Percentiles rank a stretch among this genome's conserved stretches.
Evolutionary conservation across 2,797 vertebrate genomes (phyloP).

Genomic region (Sebastes matsubarae): DNA sequence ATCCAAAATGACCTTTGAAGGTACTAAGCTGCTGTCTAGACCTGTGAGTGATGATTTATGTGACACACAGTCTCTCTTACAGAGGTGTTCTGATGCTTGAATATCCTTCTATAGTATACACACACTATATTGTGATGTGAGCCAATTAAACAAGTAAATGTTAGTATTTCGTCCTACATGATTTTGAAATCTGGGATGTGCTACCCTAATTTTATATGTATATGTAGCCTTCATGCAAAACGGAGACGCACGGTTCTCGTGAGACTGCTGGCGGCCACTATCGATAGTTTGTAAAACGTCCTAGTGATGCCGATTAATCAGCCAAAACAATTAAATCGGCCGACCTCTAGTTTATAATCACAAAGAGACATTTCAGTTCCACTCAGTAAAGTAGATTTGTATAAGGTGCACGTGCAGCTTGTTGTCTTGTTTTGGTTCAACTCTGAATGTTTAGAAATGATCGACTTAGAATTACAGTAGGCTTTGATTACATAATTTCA

Average conservation of each 20-base stretch:
- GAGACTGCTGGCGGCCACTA: too few species aligned
- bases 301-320: too few species aligned
- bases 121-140: too few species aligned
- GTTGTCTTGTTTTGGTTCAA: not conserved
- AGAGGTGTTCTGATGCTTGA: not conserved
- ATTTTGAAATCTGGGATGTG: too few species aligned
- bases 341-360: not conserved
- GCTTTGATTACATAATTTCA: conserved; percentile 20
- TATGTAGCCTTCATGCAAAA: too few species aligned
- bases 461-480: conserved; percentile 32
- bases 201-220: too few species aligned
- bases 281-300: too few species aligned
- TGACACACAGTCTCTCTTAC: not conserved
- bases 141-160: too few species aligned
- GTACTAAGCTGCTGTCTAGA: not conserved
- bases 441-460: conserved; percentile 19
- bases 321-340: too few species aligned
- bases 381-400: not conserved
- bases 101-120: not conserved
- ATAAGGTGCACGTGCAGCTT: not conserved
- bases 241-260: too few species aligned
- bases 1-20: not conserved
- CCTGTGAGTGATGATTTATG: not conserved
- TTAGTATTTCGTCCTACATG: too few species aligned
- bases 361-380: not conserved